Conservation (phyloP, 2,888 invertebrate species). For the Drosophila bunnanda region DNA sequence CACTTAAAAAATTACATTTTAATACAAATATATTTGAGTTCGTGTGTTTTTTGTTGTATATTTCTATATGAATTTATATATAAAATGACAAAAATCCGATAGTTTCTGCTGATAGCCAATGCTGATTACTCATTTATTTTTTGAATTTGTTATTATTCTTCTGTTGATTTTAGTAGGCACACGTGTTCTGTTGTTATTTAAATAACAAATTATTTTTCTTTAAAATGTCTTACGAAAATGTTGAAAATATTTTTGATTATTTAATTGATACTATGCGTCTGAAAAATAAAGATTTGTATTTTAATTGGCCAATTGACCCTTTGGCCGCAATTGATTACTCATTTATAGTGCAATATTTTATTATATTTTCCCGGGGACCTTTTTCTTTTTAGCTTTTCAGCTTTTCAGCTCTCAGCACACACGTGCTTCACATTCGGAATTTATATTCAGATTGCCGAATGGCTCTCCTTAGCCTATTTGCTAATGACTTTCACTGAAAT, state of each 20-base stretch:
- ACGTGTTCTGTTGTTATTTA: not conserved
- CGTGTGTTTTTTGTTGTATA: not conserved
- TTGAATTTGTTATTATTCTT: not conserved
- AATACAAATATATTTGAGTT: not conserved
- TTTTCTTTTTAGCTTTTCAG: not conserved
- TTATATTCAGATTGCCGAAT: constrained; percentile 27
- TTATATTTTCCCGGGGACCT: not conserved
- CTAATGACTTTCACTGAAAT: constrained; percentile 66
- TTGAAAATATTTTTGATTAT: not conserved
- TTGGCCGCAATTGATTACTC: constrained; percentile 8
- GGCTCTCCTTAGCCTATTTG: constrained; percentile 43
- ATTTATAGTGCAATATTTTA: constrained; percentile 11
- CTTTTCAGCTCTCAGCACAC: not conserved
- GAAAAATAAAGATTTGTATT: too few relatives aligned
- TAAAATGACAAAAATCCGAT: not conserved
- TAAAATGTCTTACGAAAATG: not conserved
- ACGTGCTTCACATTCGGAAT: constrained; percentile 16
- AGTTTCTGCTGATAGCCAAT: constrained; percentile 1
- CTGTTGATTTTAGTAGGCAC: not conserved
- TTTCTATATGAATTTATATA: not conserved
- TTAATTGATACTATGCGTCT: not conserved
- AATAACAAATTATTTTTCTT: not conserved
- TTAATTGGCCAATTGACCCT: not conserved
- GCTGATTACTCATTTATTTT: not conserved
- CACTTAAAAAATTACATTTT: not conserved